Evolutionary conservation across 2,888 invertebrate genomes (phyloP), one percentile per base, ranked within the genome.

Genomic region (Acanthacorydalis orientalis): DNA sequence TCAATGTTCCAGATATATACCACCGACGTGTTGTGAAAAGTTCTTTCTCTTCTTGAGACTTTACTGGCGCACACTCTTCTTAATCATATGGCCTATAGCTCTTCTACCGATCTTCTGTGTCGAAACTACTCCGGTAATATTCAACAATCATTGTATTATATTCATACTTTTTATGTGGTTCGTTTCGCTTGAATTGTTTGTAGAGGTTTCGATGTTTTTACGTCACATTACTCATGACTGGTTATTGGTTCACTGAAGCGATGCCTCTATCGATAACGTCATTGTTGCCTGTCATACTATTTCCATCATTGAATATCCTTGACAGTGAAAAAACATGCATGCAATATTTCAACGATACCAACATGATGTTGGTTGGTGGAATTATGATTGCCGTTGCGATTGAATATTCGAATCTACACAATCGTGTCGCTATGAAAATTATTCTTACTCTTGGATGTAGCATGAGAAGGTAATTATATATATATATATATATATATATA

Each of bases 311-410:
- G 34, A 63, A 62, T 1, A 56, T 65, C 14, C 53, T 61, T 49
- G 55, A 55, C 33, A 64, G 64, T 11, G 55, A 57, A 48, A 52
- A 53, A 14, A 56, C 35, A 7, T 32, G 33, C 2, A 44, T 43
- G 32, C 10, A 50, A n/a, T 56, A 55, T 43, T 51, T 56, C 7
- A 85, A 83, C 63, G 82, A 82, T 57, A 85, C 86, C 0, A 80
- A 84, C 57, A 83, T 87, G 74, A 85, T 87, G 86, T 86, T 87
- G 60, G 77, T 87, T 66, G 91, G 90, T 0, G 91, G 92, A 15
- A 73, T 93, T 54, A 83, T 92, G 64, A 85, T 92, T 48, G 93
- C 92, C 0, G 81, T 90, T 1, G 88, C 87, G 0, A 84, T 93
- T 1, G 92, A 93, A 65, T 81, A 86, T 61, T 88, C 88, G 55